Evolutionary conservation across 2,113 vertebrate species (phyloP), one percentile per base, ranked within the genome.

Genomic region (Brachionichthys hirsutus): DNA sequence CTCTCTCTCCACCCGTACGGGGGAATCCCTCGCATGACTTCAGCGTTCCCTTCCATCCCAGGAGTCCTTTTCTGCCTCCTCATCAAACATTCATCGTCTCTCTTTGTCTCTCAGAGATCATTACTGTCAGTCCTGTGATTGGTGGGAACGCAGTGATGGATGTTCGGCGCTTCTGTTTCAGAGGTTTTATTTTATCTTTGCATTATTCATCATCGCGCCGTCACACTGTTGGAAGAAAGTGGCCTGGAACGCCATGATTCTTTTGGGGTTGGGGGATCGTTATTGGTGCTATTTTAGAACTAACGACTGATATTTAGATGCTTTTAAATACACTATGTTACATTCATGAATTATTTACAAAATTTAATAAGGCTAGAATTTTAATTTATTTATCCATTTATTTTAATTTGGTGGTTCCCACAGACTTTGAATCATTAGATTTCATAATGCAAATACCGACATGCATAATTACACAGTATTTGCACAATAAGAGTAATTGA

Each of bases 71-170:
- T 55, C 47, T 67, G 11, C 74, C 49, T 44, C 54, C 65, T 87
- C 80, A 84, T 84, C 70, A 85, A 85, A 81, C 70, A 86, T 86
- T 81, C 73, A 82, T 83, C 69, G 46, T 54, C 70, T 57, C 62
- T 54, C 59, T 77, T 61, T 69, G 56, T 84, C 68, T 73, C 55
- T 71, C 59, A 19, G 65, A 75, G 60, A 76, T 87, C 74, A 82
- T 84, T 84, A 70, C 62, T 53, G 76, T 46, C 34, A 30, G 11
- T 51, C 17, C 54, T 35, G 18, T 57, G 64, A 76, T 62, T 77
- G 81, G 54, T 67, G 56, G 0, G 6, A 77, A 56, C 63, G 22
- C 46, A 0, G 49, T 61, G 57, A 83, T 81, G 71, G 76, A 79
- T 75, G 50, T 46, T 20, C 16, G 19, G 45, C 44, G 62, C 70